Evolutionary conservation across 2,797 vertebrate genomes (phyloP).

Genomic region (Sebastes goodei): DNA sequence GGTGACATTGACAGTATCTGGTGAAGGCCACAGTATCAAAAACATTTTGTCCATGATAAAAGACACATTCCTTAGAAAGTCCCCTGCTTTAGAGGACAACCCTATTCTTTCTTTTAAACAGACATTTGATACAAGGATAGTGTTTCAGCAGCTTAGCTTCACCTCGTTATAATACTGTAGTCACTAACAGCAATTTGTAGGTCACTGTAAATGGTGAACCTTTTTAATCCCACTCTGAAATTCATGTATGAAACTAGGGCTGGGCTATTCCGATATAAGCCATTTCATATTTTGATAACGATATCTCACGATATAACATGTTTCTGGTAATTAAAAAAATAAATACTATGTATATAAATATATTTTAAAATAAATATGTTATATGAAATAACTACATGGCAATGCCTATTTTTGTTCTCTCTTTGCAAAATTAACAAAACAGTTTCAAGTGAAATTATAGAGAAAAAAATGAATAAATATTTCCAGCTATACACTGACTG

Average conservation of each 20-base stretch:
- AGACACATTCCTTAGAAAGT: background rate
- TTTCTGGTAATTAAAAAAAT: rapidly evolving
- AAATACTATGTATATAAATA: too few relatives aligned
- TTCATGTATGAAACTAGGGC: background rate
- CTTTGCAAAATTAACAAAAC: too few relatives aligned
- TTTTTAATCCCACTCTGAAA: background rate
- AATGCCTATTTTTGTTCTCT: too few relatives aligned
- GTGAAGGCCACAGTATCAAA: background rate
- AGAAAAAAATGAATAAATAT: too few relatives aligned
- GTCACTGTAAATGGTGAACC: background rate
- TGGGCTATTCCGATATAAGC: rapidly evolving
- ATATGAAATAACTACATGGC: too few relatives aligned
- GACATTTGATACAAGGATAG: conserved; percentile 5
- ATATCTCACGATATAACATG: too few relatives aligned
- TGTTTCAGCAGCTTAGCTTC: background rate
- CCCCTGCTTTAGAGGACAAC: background rate
- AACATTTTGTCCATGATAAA: background rate
- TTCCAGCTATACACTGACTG: too few relatives aligned
- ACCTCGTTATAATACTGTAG: background rate
- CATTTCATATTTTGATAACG: too few relatives aligned
- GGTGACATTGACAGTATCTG: background rate
- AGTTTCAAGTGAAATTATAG: too few relatives aligned
- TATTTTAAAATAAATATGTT: too few relatives aligned
- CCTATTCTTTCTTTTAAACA: background rate
- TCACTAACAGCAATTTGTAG: background rate